Evolutionary conservation across 2,888 invertebrate species (phyloP).

Genomic region (Toxonevra muliebris): DNA sequence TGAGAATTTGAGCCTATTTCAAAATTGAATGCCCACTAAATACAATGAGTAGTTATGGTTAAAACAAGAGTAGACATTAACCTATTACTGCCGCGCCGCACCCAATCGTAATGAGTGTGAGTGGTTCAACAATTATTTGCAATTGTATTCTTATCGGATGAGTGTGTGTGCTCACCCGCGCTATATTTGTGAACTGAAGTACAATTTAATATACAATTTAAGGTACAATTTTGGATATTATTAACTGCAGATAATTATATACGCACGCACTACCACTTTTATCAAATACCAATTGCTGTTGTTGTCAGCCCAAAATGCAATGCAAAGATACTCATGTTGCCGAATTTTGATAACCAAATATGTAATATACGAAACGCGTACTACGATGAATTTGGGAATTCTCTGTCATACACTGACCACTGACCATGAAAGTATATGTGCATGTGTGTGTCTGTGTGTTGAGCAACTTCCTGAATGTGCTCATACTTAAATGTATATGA

Average conservation of each 20-base stretch:
- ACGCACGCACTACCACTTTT: slow-evolving; percentile 6
- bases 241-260: slow-evolving; percentile 30
- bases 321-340: background rate
- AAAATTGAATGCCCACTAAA: no score
- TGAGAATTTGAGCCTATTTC: no score
- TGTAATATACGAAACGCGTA: background rate
- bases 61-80: slow-evolving; percentile 18
- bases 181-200: slow-evolving; percentile 13
- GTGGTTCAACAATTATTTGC: slow-evolving; percentile 11
- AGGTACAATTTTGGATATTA: slow-evolving; percentile 26
- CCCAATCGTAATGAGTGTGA: background rate
- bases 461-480: background rate
- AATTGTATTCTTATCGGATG: background rate
- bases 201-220: slow-evolving; percentile 8
- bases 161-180: slow-evolving; percentile 8
- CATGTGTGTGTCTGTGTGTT: background rate
- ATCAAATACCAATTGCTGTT: no score
- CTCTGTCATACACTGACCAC: background rate
- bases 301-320: slow-evolving; percentile 4
- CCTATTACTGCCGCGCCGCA: slow-evolving; percentile 1
- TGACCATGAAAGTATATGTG: slow-evolving; percentile 7
- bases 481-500: background rate
- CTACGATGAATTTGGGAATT: background rate
- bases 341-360: background rate
- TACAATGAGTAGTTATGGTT: background rate